phyloP scores from a whole-genome alignment of 2,113 vertebrate genomes.

The Chaetops frenatus region DNA sequence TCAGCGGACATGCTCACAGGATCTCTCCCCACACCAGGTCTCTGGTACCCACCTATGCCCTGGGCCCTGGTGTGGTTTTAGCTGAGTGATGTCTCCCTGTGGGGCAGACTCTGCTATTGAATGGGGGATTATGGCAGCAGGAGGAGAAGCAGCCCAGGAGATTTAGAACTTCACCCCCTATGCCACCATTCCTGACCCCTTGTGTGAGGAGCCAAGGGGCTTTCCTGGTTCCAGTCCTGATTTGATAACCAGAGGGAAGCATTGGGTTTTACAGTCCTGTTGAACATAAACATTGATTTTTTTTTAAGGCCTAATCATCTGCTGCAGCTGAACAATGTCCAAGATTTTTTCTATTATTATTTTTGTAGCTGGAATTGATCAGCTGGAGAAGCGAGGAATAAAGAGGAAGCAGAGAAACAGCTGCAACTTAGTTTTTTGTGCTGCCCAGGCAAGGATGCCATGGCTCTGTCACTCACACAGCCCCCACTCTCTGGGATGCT shows the following conservation, averaged over 20 bases:
- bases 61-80: not conserved
- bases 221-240: constrained; percentile 21
- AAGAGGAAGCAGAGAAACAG: not conserved
- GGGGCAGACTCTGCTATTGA: not conserved
- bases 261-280: constrained; percentile 7
- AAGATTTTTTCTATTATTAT: constrained; percentile 4
- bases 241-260: constrained; percentile 1
- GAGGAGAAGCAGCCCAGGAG: not conserved
- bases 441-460: constrained; percentile 2
- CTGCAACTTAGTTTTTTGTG: not conserved
- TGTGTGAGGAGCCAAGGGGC: not conserved
- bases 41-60: not conserved
- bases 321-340: constrained; percentile 22
- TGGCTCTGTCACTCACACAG: not conserved
- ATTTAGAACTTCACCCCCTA: not conserved
- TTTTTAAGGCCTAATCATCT: constrained; percentile 48
- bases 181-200: not conserved
- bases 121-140: not conserved
- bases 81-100: not conserved
- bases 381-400: not conserved
- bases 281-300: constrained; percentile 60
- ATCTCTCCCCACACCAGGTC: too few relatives aligned
- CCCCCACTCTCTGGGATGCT: constrained; percentile 1
- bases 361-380: constrained; percentile 36
- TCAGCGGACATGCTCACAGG: fast-evolving